A percentile compares a stretch with the other conserved stretches of the same genome.
Conservation (phyloP, 1,140 invertebrate species). For the Brachionus plicatilis region DNA sequence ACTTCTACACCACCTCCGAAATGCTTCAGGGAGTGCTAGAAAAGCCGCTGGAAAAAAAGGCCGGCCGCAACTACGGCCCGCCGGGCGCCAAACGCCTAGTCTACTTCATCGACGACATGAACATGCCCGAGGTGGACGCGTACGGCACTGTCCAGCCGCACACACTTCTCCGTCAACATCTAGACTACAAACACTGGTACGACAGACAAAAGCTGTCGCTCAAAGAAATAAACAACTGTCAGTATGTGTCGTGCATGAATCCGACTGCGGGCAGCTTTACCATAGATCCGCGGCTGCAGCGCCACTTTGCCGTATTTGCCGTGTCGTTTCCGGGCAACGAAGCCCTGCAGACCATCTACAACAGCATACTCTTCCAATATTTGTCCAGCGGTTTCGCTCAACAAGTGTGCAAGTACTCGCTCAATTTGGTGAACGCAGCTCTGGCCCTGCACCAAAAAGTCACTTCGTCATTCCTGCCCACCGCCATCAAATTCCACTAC, state of each 20-base stretch:
- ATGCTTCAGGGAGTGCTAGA: slow-evolving; percentile 91
- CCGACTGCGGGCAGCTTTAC: slow-evolving; percentile 92
- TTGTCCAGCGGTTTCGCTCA: slow-evolving; percentile 69
- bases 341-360: slow-evolving; percentile 79
- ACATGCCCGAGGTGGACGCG: slow-evolving; percentile 90
- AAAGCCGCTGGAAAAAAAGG: slow-evolving; percentile 92
- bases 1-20: slow-evolving; percentile 91
- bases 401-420: slow-evolving; percentile 58
- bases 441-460: slow-evolving; percentile 78
- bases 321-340: slow-evolving; percentile 82
- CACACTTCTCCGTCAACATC: slow-evolving; percentile 84
- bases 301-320: slow-evolving; percentile 89
- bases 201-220: slow-evolving; percentile 79
- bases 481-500: slow-evolving; percentile 92
- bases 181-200: slow-evolving; percentile 89
- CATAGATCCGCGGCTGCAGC: slow-evolving; percentile 77
- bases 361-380: slow-evolving; percentile 70
- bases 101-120: slow-evolving; percentile 95
- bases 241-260: slow-evolving; percentile 95
- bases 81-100: slow-evolving; percentile 87
- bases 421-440: slow-evolving; percentile 72
- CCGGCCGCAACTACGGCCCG: slow-evolving; percentile 87
- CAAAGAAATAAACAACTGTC: slow-evolving; percentile 92
- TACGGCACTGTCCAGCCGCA: slow-evolving; percentile 94
- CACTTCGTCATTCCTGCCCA: slow-evolving; percentile 78